Conservation (phyloP, 2,888 invertebrate species). For the Odontomyia ornata region DNA sequence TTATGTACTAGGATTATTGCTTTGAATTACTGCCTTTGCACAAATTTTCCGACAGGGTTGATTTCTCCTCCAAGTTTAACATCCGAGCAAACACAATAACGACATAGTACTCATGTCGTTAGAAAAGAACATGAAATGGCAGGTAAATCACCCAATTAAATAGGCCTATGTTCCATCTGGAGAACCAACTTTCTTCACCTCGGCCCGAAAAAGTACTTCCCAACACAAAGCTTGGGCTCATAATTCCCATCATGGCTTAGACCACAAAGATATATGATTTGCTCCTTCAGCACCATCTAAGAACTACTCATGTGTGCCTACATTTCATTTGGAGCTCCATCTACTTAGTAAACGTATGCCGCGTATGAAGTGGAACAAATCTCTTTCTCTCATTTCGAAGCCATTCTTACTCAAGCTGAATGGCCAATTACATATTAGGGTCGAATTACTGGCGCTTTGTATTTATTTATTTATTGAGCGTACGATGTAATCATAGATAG, state of each 20-base stretch:
- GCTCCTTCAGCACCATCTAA: slow-evolving; percentile 10
- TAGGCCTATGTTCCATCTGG: neutral
- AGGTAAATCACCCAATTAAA: neutral
- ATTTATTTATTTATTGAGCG: slow-evolving; percentile 41
- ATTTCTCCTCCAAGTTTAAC: neutral
- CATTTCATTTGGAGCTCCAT: neutral
- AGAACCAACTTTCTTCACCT: neutral
- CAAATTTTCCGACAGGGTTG: neutral
- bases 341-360: neutral
- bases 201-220: neutral
- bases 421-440: slow-evolving; percentile 43
- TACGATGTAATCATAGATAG: slow-evolving; percentile 36
- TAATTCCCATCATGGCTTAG: neutral
- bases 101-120: neutral
- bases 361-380: slow-evolving; percentile 38
- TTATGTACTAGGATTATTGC: slow-evolving; percentile 47
- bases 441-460: slow-evolving; percentile 41
- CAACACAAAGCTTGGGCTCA: neutral
- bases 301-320: slow-evolving; percentile 26
- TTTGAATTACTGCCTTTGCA: slow-evolving; percentile 46
- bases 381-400: slow-evolving; percentile 32
- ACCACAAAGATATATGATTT: slow-evolving; percentile 37
- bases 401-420: slow-evolving; percentile 33
- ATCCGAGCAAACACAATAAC: neutral
- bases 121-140: neutral